A percentile compares a stretch with the other conserved stretches of the same genome.
phyloP scores from a whole-genome alignment of 2,888 invertebrate genomes.

The Steinernema hermaphroditum region DNA sequence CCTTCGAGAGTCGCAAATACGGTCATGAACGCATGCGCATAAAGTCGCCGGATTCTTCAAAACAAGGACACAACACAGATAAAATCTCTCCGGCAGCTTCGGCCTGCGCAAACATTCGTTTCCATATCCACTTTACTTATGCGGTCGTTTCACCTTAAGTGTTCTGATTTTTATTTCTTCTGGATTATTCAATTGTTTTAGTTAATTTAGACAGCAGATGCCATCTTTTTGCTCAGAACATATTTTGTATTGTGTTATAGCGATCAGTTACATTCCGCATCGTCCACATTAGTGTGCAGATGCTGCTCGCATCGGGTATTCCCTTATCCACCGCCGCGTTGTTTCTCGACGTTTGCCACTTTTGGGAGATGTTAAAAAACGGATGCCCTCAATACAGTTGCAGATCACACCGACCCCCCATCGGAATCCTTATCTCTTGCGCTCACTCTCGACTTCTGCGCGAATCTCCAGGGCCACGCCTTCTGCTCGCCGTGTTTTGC shows the following conservation, averaged over 20 bases:
- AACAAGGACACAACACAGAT: conserved; percentile 23
- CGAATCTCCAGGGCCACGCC: conserved; percentile 27
- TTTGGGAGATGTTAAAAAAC: too few relatives aligned
- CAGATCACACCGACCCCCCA: conserved; percentile 5
- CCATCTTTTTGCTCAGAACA: too few relatives aligned
- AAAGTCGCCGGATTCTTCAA: conserved; percentile 22
- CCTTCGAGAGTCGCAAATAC: conserved; percentile 20
- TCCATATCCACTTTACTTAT: conserved; percentile 21
- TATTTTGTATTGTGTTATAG: too few relatives aligned
- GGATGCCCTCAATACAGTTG: background rate
- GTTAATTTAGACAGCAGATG: too few relatives aligned
- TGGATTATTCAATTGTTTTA: too few relatives aligned
- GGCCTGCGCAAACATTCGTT: conserved; percentile 16
- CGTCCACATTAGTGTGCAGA: too few relatives aligned
- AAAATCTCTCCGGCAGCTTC: conserved; percentile 24
- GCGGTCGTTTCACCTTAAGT: too few relatives aligned
- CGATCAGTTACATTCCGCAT: too few relatives aligned
- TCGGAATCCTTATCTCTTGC: conserved; percentile 20
- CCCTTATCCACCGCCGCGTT: too few relatives aligned
- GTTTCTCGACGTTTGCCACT: too few relatives aligned
- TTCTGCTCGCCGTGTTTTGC: conserved; percentile 30
- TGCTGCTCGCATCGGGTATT: too few relatives aligned
- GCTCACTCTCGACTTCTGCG: conserved; percentile 11
- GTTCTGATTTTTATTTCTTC: too few relatives aligned
- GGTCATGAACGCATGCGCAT: conserved; percentile 27